These are phyloP conservation scores for Cryptophagus acutangulus DNA, from an alignment of 2,888 invertebrate species.

Conservation along the genomic window DNA sequence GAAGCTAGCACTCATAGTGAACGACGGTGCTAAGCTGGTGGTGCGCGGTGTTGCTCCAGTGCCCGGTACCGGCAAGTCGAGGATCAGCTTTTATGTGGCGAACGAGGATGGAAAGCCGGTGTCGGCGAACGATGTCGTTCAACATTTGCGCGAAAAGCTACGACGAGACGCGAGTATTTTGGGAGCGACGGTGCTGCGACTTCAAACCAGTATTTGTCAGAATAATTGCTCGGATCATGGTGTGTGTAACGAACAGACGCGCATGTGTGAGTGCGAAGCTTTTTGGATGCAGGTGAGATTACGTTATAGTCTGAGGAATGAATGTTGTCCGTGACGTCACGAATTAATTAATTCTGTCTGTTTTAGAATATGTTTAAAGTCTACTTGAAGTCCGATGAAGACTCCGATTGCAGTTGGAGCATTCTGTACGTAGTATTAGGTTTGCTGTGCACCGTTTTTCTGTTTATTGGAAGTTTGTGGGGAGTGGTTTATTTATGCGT, in stretches of 20 bases:
- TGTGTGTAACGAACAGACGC: constrained; percentile 74
- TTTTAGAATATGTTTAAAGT: constrained; percentile 39
- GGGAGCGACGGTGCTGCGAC: constrained; percentile 64
- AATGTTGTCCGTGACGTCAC: constrained; percentile 3
- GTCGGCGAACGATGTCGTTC: constrained; percentile 61
- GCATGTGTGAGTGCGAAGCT: constrained; percentile 85
- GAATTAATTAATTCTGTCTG: neutral
- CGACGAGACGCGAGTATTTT: constrained; percentile 66
- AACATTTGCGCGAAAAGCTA: constrained; percentile 62
- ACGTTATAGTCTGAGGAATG: neutral
- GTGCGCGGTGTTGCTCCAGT: constrained; percentile 51
- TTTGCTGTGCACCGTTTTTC: constrained; percentile 55
- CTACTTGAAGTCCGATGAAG: constrained; percentile 39
- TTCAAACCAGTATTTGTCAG: constrained; percentile 84
- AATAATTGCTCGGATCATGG: constrained; percentile 93
- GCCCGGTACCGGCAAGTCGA: constrained; percentile 49
- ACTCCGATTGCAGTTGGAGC: constrained; percentile 79
- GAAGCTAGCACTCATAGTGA: constrained; percentile 73
- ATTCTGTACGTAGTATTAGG: constrained; percentile 85
- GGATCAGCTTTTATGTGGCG: constrained; percentile 50
- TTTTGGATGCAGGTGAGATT: constrained; percentile 84
- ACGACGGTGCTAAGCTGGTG: constrained; percentile 62
- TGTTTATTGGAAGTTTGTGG: constrained; percentile 58
- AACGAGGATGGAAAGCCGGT: constrained; percentile 45
- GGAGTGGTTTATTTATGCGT: constrained; percentile 60